Conservation (phyloP, 2,113 vertebrate species). For the Heterotis niloticus region DNA sequence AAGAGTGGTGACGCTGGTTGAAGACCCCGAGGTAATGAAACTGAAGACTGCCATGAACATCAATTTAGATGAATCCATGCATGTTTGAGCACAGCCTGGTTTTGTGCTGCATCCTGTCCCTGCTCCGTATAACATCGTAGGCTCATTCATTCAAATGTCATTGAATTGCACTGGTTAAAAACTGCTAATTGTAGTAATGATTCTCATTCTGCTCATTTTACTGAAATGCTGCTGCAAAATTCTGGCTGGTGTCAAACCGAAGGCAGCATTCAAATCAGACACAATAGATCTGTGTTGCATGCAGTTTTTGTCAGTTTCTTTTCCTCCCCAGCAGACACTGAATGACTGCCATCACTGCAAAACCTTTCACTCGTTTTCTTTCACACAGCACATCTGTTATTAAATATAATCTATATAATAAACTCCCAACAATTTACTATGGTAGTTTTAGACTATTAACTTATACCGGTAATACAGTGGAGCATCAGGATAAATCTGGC, state of each 20-base stretch:
- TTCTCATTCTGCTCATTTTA: neutral
- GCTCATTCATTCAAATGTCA: no score
- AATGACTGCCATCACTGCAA: neutral
- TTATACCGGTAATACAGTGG: no score
- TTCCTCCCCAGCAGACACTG: neutral
- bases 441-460: no score
- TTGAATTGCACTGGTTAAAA: no score
- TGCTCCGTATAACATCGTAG: neutral
- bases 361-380: no score
- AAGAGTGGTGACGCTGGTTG: constrained; percentile 92
- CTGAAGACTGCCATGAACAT: no score
- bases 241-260: neutral
- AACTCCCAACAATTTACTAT: no score
- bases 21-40: constrained; percentile 81
- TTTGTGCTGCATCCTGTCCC: neutral
- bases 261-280: neutral
- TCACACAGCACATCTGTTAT: no score
- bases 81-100: neutral
- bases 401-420: no score
- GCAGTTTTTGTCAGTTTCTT: neutral
- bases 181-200: no score
- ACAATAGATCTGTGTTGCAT: neutral
- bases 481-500: no score
- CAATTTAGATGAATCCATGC: no score
- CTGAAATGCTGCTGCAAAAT: neutral